Base-by-base conservation (phyloP, 1,140 invertebrate species). In the Drosophila lini region DNA sequence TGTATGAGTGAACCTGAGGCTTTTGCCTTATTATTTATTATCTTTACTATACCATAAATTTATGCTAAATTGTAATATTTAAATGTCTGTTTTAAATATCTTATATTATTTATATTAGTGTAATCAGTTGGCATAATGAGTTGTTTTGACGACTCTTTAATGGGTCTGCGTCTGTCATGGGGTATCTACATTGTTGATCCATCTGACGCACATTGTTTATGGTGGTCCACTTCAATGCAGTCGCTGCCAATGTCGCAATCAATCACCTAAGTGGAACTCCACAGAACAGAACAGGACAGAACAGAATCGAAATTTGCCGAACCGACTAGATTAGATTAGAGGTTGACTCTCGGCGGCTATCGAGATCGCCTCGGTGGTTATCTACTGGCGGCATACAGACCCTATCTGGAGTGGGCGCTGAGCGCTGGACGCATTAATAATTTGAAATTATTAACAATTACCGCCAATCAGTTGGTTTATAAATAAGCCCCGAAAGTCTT, bases 371-470 rank as follows among this genome's bases (percentile, higher is more conserved):
- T 64, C 31, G 75, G 9, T 32, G n/a, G 42, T 63, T 70, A 59
- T 50, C 68, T 63, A 55, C 45, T 62, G 61, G 40, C 68, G 61
- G 60, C 44, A 34, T 50, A 38, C 31, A 13, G 40, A 28, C 15
- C 22, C 6, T 80, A 76, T 83, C 81, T 80, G 28, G 71, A 79
- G 76, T 83, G 42, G 19, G 25, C 52, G 8, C 32, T 40, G 16
- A 41, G 34, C 48, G 40, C 36, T 52, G 42, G 22, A 41, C 59
- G 59, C 56, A 47, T 70, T 83, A 79, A 83, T 83, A 68, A 75
- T 73, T 84, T 58, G 58, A 84, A 84, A 84, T 84, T 84, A 84
- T 80, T 73, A 84, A 84, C 77, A 84, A 84, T 84, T 84, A 84
- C 67, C 41, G 50, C 41, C 81, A 84, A 84, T 84, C 81, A 84